A percentile compares a stretch with the other conserved stretches of the same genome.
Evolutionary conservation across 2,888 invertebrate species (phyloP).

Genomic region (Napeogenes sylphis): DNA sequence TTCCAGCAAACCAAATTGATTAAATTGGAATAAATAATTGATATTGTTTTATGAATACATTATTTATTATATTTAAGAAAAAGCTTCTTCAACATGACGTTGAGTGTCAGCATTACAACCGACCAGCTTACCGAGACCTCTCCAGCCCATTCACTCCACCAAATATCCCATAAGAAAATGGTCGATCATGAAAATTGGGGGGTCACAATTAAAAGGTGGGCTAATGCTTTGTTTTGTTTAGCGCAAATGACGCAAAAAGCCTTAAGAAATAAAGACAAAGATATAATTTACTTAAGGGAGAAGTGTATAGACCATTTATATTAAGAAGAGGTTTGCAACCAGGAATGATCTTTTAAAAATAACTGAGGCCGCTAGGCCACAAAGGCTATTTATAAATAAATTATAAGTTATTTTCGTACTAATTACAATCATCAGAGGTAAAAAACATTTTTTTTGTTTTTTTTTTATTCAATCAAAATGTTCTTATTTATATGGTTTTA

Average conservation of each 20-base stretch:
- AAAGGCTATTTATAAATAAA: too few species aligned
- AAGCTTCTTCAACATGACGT: slow-evolving; percentile 44
- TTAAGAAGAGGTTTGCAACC: too few species aligned
- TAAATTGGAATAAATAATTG: too few species aligned
- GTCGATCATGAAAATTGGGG: slow-evolving; percentile 30
- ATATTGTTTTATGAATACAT: too few species aligned
- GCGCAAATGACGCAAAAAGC: slow-evolving; percentile 59
- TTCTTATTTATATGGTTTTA: neutral
- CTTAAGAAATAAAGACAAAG: slow-evolving; percentile 33
- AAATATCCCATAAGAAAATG: slow-evolving; percentile 24
- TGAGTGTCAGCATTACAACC: slow-evolving; percentile 33
- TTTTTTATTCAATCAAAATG: too few species aligned
- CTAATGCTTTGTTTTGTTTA: slow-evolving; percentile 48
- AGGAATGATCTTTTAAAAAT: too few species aligned
- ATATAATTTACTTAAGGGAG: slow-evolving; percentile 22
- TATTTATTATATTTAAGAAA: slow-evolving; percentile 12
- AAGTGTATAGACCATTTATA: neutral
- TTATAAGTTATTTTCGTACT: too few species aligned
- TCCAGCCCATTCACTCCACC: slow-evolving; percentile 15
- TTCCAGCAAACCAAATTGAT: too few species aligned
- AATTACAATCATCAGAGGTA: too few species aligned
- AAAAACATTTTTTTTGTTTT: too few species aligned
- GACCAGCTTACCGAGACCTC: slow-evolving; percentile 41
- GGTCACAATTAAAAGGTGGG: slow-evolving; percentile 37
- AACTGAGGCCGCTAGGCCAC: too few species aligned